phyloP scores from a whole-genome alignment of 2,888 invertebrate species.

The Meta bourneti region DNA sequence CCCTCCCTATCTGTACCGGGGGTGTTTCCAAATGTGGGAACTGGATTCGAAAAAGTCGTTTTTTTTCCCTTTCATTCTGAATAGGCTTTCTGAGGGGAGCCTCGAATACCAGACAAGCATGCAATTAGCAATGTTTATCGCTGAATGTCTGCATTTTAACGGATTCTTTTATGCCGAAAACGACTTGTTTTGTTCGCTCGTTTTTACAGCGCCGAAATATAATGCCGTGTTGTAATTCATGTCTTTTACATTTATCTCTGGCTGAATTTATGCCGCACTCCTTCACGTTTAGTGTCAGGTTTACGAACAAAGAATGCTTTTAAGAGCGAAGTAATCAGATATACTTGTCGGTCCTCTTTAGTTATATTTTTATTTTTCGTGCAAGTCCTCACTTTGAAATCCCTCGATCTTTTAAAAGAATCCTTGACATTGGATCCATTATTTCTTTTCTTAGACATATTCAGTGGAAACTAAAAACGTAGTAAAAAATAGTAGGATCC shows the following conservation, averaged over 20 bases:
- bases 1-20: background rate
- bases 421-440: no score
- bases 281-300: background rate
- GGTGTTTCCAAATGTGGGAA: slow-evolving; percentile 11
- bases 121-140: slow-evolving; percentile 18
- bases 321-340: background rate
- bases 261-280: background rate
- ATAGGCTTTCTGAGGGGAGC: background rate
- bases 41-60: slow-evolving; percentile 33
- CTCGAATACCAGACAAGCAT: background rate
- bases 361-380: background rate
- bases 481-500: no score
- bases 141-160: slow-evolving; percentile 1
- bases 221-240: background rate
- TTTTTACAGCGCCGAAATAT: background rate
- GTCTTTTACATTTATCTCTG: background rate
- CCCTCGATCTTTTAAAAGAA: no score
- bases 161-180: background rate
- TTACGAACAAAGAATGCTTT: slow-evolving; percentile 10
- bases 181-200: background rate
- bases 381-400: no score
- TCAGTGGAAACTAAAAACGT: no score
- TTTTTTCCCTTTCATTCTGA: background rate
- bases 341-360: background rate
- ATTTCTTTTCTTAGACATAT: no score